Conservation (phyloP, 92 coral and sea anemone species). For the Zoanthus sansibaricus region DNA sequence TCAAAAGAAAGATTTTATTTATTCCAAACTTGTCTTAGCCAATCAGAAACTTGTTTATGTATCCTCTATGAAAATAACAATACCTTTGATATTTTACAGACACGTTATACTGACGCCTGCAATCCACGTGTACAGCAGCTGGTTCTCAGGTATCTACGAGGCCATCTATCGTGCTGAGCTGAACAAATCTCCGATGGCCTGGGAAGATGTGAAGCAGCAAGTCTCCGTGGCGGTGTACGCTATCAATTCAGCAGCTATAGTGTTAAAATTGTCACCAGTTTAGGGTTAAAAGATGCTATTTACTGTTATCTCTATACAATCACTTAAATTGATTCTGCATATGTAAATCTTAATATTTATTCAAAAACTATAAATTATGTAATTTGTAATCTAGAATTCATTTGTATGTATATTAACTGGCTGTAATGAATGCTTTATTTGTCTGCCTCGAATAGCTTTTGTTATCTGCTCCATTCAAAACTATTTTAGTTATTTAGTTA, state of each 20-base stretch:
- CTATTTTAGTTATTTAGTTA: too few relatives aligned
- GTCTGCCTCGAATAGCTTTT: too few relatives aligned
- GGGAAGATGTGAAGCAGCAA: slow-evolving; percentile 83
- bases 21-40: too few relatives aligned
- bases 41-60: too few relatives aligned
- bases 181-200: slow-evolving; percentile 37
- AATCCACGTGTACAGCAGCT: slow-evolving; percentile 52
- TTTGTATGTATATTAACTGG: too few relatives aligned
- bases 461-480: too few relatives aligned
- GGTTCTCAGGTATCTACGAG: slow-evolving; percentile 79
- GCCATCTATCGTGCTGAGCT: slow-evolving; percentile 70
- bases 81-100: slow-evolving; percentile 40
- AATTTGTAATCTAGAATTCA: too few relatives aligned
- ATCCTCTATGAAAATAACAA: neutral
- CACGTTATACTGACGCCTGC: slow-evolving; percentile 80
- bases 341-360: too few relatives aligned
- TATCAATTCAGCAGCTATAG: slow-evolving; percentile 77
- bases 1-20: too few relatives aligned
- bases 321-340: too few relatives aligned
- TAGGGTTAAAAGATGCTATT: neutral
- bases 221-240: slow-evolving; percentile 79
- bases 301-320: neutral
- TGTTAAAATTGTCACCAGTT: slow-evolving; percentile 70
- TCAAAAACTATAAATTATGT: too few relatives aligned
- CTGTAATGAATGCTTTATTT: too few relatives aligned